Evolutionary conservation across 2,888 invertebrate genomes (phyloP).

Genomic region (Idaea biselata): DNA sequence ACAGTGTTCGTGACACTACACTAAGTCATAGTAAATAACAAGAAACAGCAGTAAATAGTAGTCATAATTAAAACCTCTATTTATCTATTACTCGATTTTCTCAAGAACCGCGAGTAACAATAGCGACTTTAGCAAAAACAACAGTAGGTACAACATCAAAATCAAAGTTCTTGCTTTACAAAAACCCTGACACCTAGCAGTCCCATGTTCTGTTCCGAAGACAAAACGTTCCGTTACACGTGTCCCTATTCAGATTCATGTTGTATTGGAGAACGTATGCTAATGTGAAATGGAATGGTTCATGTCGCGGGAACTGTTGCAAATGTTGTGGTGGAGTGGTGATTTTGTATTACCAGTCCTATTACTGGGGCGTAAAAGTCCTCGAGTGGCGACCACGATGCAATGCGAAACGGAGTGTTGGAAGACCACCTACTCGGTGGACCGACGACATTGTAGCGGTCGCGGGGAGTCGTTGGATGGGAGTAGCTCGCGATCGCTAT

Average conservation of each 20-base stretch:
- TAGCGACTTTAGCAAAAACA: background rate
- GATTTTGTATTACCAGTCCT: background rate
- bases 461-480: too few relatives aligned
- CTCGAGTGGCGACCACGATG: too few relatives aligned
- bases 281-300: background rate
- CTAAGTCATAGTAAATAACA: too few relatives aligned
- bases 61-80: too few relatives aligned
- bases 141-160: background rate
- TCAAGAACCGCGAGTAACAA: background rate
- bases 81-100: background rate
- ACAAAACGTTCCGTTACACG: slow-evolving; percentile 10
- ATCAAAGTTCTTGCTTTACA: background rate
- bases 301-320: background rate
- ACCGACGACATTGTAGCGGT: too few relatives aligned
- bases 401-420: too few relatives aligned
- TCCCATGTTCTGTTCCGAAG: background rate
- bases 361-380: too few relatives aligned
- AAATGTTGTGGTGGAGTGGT: background rate
- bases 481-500: too few relatives aligned
- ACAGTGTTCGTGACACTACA: too few relatives aligned
- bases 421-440: too few relatives aligned
- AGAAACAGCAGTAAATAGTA: too few relatives aligned
- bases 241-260: slow-evolving; percentile 3
- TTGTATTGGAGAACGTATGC: background rate
- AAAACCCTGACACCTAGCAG: background rate